Evolutionary conservation across 2,797 vertebrate genomes (phyloP), one percentile per base, ranked within the genome.

Genomic region (Hipposideros larvatus): DNA sequence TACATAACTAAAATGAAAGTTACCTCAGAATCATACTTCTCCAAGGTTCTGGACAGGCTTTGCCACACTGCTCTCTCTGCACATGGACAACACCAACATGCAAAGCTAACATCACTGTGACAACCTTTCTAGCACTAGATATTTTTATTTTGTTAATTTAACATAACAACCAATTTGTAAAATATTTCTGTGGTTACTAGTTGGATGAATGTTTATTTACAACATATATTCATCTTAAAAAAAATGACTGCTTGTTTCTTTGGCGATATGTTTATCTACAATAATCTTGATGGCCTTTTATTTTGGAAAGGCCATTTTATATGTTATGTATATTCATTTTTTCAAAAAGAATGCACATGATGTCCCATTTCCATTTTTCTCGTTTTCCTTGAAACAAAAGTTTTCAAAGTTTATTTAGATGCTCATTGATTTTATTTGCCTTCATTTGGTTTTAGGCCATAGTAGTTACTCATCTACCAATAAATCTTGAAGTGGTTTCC

Each of bases 1-100:
- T 96, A 75, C 2, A 94, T 86, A 93, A 70, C 43, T 57, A 94
- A 78, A 94, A 94, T 88, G 57, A 86, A 92, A 95, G 24, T 86
- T 78, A 91, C 14, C 71, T 87, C 75, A 66, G 34, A 91, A 78
- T 93, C 65, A 59, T 73, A 73, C 11, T 71, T 53, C 31, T 82
- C 57, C 28, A 79, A 68, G 57, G 28, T 78, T 77, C 28, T 68
- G 59, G 18, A 87, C 4, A 65, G 34, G 11, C 65, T 90, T 68
- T 78, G n/a, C 41, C 57, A 86, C 14, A 11, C 0, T 80, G 43
- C 37, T 37, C 37, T 43, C 71, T 92, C 75, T 70, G 59, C 37
- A 94, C 46, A 57, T 24, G 26, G 43, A 75, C 43, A 63, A 91
- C 34, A 78, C 11, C 48, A 97, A 94, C 19, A 86, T 55, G 88